A percentile compares a stretch with the other conserved stretches of the same genome.
phyloP scores from a whole-genome alignment of 2,888 invertebrate genomes.

The Elgonia sp. region DNA sequence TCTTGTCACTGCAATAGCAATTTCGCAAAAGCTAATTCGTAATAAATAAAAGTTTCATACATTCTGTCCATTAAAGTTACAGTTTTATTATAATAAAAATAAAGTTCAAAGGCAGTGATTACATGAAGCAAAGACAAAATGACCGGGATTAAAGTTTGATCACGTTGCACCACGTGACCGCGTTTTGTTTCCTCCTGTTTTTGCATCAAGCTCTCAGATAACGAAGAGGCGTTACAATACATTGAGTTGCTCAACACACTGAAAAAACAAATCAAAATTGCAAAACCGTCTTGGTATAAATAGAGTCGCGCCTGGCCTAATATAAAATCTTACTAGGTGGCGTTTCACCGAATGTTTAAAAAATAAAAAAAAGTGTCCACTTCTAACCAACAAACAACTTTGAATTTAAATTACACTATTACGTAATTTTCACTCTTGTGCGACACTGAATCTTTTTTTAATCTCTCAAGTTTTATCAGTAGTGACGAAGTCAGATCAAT shows the following conservation, averaged over 20 bases:
- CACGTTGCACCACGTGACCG: slow-evolving; percentile 7
- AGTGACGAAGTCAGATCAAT: no score
- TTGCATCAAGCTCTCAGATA: neutral
- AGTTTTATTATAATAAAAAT: neutral
- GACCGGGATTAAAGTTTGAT: neutral
- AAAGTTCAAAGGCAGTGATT: neutral
- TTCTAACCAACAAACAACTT: neutral
- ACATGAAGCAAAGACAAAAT: neutral
- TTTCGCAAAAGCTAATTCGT: neutral
- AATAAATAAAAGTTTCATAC: neutral
- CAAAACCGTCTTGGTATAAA: neutral
- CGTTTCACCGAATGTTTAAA: neutral
- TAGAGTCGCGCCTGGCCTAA: neutral
- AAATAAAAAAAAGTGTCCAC: neutral
- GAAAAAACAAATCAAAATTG: neutral
- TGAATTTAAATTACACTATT: neutral
- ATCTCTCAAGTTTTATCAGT: neutral
- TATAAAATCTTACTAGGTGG: neutral
- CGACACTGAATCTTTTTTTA: neutral
- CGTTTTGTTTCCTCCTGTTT: neutral
- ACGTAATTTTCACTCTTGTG: neutral
- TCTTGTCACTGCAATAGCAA: neutral
- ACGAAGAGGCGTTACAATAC: slow-evolving; percentile 5
- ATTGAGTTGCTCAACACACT: neutral
- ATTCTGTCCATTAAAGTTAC: neutral